Percentiles rank a stretch among this genome's conserved stretches.
phyloP scores from a whole-genome alignment of 2,113 vertebrate genomes.

The Hylia prasina region DNA sequence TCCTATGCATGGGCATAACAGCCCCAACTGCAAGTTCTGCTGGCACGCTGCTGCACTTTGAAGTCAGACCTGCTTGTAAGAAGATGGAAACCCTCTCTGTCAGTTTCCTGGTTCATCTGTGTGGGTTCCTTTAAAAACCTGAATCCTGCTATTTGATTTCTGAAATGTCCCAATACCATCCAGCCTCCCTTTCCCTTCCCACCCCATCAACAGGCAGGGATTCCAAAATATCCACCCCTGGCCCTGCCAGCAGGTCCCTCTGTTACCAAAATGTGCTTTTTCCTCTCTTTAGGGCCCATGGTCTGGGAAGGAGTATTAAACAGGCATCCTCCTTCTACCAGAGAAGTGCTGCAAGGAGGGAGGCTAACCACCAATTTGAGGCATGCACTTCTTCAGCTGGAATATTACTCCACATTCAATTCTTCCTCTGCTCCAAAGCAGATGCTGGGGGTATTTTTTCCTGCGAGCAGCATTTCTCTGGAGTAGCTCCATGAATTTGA shows the following conservation, averaged over 20 bases:
- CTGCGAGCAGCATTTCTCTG: neutral
- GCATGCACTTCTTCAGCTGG: neutral
- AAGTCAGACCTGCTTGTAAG: neutral
- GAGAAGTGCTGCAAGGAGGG: neutral
- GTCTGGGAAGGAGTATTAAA: neutral
- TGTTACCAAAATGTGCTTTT: neutral
- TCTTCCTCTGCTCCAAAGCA: neutral
- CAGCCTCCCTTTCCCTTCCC: neutral
- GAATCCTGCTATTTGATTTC: neutral
- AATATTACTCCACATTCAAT: neutral
- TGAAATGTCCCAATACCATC: neutral
- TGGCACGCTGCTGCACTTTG: neutral
- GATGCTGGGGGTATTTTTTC: neutral
- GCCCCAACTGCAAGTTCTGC: neutral
- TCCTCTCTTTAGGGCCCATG: neutral
- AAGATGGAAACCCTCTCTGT: neutral
- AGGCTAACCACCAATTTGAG: neutral
- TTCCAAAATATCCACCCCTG: neutral
- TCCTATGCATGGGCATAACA: neutral
- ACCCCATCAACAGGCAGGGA: neutral
- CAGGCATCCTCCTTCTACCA: neutral
- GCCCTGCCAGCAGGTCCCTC: neutral
- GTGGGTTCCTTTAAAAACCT: rapidly evolving
- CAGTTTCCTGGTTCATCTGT: neutral
- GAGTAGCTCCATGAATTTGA: neutral